These are phyloP conservation scores for Meandrusa payeni DNA, from an alignment of 2,888 invertebrate genomes.

Conservation along the genomic window DNA sequence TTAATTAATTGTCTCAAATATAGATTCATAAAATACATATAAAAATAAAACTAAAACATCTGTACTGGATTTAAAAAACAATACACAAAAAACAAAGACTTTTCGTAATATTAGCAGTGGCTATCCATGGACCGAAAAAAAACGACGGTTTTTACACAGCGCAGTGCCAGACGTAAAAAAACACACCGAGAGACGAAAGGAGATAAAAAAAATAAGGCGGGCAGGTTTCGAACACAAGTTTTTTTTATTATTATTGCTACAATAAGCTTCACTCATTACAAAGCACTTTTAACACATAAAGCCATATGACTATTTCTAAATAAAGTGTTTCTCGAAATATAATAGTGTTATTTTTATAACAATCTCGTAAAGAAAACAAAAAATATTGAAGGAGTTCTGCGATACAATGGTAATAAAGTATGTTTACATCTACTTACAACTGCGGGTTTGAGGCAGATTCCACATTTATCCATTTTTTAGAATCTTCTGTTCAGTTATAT, in stretches of 20 bases:
- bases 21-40: neutral
- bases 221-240: conserved; percentile 72
- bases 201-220: conserved; percentile 72
- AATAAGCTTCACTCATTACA: conserved; percentile 27
- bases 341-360: conserved; percentile 65
- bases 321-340: conserved; percentile 29
- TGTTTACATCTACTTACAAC: conserved; percentile 55
- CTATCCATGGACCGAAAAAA: conserved; percentile 42
- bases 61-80: conserved; percentile 17
- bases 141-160: conserved; percentile 62
- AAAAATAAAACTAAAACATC: neutral
- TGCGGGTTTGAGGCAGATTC: conserved; percentile 68
- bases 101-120: conserved; percentile 13
- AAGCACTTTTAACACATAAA: conserved; percentile 31
- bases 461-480: conserved; percentile 71
- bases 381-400: conserved; percentile 55
- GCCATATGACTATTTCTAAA: conserved; percentile 28
- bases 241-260: conserved; percentile 49
- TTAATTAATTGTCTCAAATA: no score
- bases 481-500: conserved; percentile 38
- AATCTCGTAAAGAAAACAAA: conserved; percentile 73
- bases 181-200: conserved; percentile 54
- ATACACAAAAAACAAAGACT: conserved; percentile 16
- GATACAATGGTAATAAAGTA: conserved; percentile 43
- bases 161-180: conserved; percentile 76